Base-by-base conservation (phyloP, 2,113 vertebrate genomes). In the Dasyurus viverrinus region DNA sequence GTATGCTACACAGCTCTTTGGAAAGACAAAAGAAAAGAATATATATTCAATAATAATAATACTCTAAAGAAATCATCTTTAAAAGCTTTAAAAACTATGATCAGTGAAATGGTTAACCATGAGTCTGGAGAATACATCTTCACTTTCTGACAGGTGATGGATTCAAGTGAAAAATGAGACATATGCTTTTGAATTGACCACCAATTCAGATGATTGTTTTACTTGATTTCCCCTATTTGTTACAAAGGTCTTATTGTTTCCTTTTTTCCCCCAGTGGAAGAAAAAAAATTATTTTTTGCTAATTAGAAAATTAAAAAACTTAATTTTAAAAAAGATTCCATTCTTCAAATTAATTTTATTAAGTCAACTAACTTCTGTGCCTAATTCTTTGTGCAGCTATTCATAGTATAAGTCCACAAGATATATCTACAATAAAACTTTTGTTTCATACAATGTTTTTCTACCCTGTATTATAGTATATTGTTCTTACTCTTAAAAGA, bases 281-380 rank as follows among this genome's bases (percentile, higher is more conserved):
- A 76, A 84, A 14, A 19, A 8, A 84, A 84, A 42, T 84, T 6
- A 84, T 84, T 84, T 84, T 84, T 76, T 84, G 19, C n/a, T 76
- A n/a, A 76, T 42, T 42, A 25, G 6, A 76, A 42, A 84, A 84
- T 23, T 84, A 22, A 84, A 1, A n/a, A 84, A 0, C 27, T 42
- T 84, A 42, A 84, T 42, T 23, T 76, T 47, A 47, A 47, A 27
- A 2, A 50, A 47, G 94, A 93, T 36, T 94, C 57, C n/a, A 95
- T 93, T 23, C 92, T 89, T 97, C 60, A 36, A 89, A 27, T n/a
- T 14, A 53, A 91, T 91, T 68, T 90, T 91, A 94, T 95, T 96
- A 98, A 93, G 95, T 90, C 54, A 95, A 55, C 76, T 36, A 46
- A 9, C 24, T 57, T 16, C 68, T 76, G 3, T 54, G 91, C 91